Percentiles rank a stretch among this genome's conserved stretches.
phyloP scores from a whole-genome alignment of 2,888 invertebrate genomes.

The Calameuta filiformis region DNA sequence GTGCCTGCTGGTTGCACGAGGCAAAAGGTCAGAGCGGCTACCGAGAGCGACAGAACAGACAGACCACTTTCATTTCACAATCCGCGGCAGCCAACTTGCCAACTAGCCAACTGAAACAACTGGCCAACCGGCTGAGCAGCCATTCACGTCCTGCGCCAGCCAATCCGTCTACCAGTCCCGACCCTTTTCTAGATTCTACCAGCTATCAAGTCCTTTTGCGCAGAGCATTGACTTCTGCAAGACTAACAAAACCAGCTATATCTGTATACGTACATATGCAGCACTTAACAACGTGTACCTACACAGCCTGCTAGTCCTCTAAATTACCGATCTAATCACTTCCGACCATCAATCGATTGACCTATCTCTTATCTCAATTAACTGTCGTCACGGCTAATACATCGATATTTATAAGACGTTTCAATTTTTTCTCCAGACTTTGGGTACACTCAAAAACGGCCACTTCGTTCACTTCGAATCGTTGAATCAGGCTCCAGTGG shows the following conservation, averaged over 20 bases:
- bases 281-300: neutral
- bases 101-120: neutral
- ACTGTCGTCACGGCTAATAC: neutral
- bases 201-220: neutral
- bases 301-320: neutral
- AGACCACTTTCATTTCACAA: constrained; percentile 49
- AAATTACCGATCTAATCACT: neutral
- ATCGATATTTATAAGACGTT: neutral
- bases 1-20: constrained; percentile 18
- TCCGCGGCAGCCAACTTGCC: constrained; percentile 13
- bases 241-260: neutral
- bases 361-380: neutral
- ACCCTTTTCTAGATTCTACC: neutral
- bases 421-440: neutral
- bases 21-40: constrained; percentile 48
- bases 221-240: neutral
- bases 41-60: constrained; percentile 34
- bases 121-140: neutral
- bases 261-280: neutral
- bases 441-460: neutral
- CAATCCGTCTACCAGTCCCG: neutral
- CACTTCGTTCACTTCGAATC: neutral
- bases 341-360: neutral
- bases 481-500: neutral
- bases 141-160: constrained; percentile 10